These are phyloP conservation scores for Synergus japonicus DNA, from an alignment of 2,888 invertebrate species.

Conservation along the genomic window DNA sequence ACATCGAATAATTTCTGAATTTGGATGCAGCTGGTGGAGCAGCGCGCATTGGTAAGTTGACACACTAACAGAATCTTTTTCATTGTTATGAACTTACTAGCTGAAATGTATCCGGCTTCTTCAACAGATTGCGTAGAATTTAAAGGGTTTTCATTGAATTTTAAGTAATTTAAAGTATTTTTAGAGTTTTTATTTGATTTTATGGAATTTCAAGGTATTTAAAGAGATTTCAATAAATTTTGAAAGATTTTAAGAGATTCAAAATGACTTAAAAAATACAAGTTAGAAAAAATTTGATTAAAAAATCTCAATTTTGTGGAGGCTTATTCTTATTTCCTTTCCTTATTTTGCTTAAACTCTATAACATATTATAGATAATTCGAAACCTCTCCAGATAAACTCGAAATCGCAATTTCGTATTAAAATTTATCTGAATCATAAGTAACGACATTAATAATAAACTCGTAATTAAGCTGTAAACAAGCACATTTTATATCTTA, in stretches of 20 bases:
- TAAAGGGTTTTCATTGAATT: no score
- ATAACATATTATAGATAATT: neutral
- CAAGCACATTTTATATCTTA: constrained; percentile 43
- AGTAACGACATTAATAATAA: neutral
- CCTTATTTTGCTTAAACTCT: neutral
- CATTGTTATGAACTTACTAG: neutral
- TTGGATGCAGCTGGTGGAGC: constrained; percentile 71
- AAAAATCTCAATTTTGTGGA: neutral
- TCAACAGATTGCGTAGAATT: no score
- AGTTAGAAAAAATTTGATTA: no score
- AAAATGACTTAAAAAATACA: no score
- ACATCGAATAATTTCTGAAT: constrained; percentile 73
- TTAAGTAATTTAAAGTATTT: no score
- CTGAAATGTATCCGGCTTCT: no score
- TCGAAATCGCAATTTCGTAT: neutral
- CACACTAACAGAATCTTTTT: neutral
- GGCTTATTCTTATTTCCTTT: neutral
- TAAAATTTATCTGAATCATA: neutral
- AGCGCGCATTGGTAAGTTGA: constrained; percentile 78
- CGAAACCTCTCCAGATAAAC: neutral
- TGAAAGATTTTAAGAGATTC: no score
- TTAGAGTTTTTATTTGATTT: no score
- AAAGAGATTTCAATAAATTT: no score
- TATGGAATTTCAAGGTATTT: no score
- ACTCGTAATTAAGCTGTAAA: constrained; percentile 35